phyloP scores from a whole-genome alignment of 2,797 vertebrate species.

The Danio choprae region DNA sequence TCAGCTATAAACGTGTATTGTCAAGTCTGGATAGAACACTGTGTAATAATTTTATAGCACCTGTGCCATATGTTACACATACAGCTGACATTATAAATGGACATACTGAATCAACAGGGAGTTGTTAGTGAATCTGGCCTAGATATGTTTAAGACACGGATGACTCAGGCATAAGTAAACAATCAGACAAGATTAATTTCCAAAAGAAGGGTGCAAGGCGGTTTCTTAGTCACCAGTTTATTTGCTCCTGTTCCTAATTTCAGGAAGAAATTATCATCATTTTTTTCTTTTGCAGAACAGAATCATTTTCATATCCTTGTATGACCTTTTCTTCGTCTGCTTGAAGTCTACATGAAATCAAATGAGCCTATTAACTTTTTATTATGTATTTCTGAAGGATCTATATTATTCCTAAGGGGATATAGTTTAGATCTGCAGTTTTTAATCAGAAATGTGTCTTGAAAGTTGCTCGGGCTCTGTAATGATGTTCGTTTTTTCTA shows the following conservation, averaged over 20 bases:
- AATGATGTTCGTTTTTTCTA: not conserved
- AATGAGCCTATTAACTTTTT: not conserved
- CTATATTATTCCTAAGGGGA: not conserved
- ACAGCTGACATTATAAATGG: not conserved
- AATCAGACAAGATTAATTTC: conserved; percentile 66
- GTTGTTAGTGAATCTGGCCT: conserved; percentile 9
- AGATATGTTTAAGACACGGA: conserved; percentile 9
- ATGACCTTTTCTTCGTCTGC: not conserved
- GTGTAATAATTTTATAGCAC: not conserved
- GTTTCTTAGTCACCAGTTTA: conserved; percentile 11
- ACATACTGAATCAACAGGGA: conserved; percentile 1
- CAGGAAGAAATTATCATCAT: not conserved
- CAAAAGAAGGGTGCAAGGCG: not conserved
- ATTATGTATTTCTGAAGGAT: not conserved
- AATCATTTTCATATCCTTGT: not conserved
- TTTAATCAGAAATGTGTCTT: not conserved
- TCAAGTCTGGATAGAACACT: not conserved
- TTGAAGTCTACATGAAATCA: conserved; percentile 10
- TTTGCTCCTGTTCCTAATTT: not conserved
- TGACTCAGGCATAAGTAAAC: conserved; percentile 55
- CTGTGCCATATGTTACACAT: not conserved
- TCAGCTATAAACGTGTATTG: not conserved
- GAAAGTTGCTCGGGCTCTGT: not conserved
- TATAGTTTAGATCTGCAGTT: not conserved
- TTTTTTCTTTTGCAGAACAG: not conserved